Base-by-base conservation (phyloP, 2,797 vertebrate genomes). In the Australoheros facetus region DNA sequence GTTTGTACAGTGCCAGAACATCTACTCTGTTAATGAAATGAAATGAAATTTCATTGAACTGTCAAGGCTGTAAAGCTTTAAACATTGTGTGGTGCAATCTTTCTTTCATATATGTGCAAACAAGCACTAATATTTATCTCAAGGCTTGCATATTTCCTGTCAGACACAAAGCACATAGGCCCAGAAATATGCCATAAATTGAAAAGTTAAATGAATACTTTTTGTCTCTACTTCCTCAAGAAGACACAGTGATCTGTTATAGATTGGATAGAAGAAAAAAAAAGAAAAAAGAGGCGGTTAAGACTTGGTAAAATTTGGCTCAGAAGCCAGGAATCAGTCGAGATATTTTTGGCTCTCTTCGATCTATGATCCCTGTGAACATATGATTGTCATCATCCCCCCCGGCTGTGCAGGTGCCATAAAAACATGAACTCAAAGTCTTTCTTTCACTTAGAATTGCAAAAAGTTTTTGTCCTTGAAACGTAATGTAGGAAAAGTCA, bases 271-370 rank as follows among this genome's bases (percentile, higher is more conserved):
- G 60, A 84, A 73, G 78, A 56, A 70, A 62, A 16, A 77, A 51
- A 60, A 57, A 84, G 71, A 79, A 56, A 70, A 62, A 16, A 5
- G 45, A 37, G 32, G 28, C 57, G 28, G 28, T 81, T 73, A 76
- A 82, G 66, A 30, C 55, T 57, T 28, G 23, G 19, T 23, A 72
- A 78, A 76, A 39, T 51, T 23, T 75, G 64, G 74, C 70, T 82
- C 62, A 53, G 69, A 85, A 77, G 69, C 80, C 42, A 69, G 45
- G 48, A 82, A 75, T 79, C 56, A 85, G 64, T 71, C 6, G 11
- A 82, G 84, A 76, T 91, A 85, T 87, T 86, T 89, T 74, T 76
- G 75, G 60, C 34, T 37, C 48, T 83, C 59, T 82, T 87, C 76
- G 75, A 82, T 79, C 81, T 62, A 75, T 51, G 7, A 82, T 71